Evolutionary conservation across 2,113 vertebrate species (phyloP).

Genomic region (Falcunculus frontatus): DNA sequence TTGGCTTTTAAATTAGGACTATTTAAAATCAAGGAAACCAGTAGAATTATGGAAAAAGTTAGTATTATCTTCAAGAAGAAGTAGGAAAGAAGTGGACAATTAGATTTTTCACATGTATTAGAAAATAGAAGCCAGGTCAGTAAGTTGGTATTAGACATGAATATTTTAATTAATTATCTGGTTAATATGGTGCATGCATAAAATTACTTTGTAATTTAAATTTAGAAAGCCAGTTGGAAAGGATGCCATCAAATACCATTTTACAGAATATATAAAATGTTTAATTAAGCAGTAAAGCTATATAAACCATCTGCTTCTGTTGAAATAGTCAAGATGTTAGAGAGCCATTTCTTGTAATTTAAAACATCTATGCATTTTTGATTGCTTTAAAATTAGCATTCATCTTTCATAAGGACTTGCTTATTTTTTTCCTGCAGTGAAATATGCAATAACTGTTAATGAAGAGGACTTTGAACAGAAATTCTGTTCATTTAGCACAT

Average conservation of each 20-base stretch:
- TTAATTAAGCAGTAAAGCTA: constrained; percentile 44
- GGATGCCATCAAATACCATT: not conserved
- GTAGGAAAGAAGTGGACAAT: not conserved
- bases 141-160: not conserved
- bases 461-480: not conserved
- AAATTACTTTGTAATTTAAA: not conserved
- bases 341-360: constrained; percentile 10
- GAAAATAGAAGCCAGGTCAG: not conserved
- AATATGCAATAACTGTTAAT: not conserved
- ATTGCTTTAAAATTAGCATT: constrained; percentile 31
- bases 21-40: not conserved
- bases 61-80: not conserved
- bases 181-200: not conserved
- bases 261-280: not conserved
- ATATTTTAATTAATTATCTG: not conserved
- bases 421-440: not conserved
- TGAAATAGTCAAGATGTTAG: constrained; percentile 37
- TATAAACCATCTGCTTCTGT: constrained; percentile 45
- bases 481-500: not conserved
- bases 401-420: not conserved
- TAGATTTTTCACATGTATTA: not conserved
- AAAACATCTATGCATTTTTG: constrained; percentile 15
- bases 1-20: not conserved
- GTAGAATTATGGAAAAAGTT: not conserved
- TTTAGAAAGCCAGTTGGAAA: not conserved